Base-by-base conservation (phyloP, 1,140 invertebrate genomes). In the Aphidius gifuensis region DNA sequence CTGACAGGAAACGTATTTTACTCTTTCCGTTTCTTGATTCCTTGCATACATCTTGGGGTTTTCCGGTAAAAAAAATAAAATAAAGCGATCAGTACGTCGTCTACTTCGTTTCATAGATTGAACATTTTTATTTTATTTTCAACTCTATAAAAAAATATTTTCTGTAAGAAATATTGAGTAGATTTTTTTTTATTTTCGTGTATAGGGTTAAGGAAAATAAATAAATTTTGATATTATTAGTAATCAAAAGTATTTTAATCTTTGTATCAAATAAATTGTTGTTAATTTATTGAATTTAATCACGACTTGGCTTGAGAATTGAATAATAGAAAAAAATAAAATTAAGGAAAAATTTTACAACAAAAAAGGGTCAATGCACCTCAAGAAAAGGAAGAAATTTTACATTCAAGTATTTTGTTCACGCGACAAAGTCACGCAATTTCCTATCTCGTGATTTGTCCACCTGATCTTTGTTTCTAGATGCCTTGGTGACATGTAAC, bases 401-500 rank as follows among this genome's bases (percentile, higher is more conserved):
- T 66, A 64, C 64, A 62, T 60, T 32, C 61, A 60, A 62, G 51
- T 64, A 72, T 68, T 71, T 72, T 71, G 69, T 73, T 72, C 69
- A 71, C 68, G 66, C 66, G 63, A 65, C 9, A n/a, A 38, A 63
- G 60, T 72, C 70, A 71, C 66, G 68, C 71, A 72, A 72, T 72
- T 71, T 69, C 69, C 68, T 72, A 72, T 73, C 66, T 58, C 49
- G 46, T 48, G 58, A 61, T 66, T 68, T 58, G 42, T 48, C 16
- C n/a, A 32, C 54, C 11, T 6, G 40, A 55, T 55, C 39, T 55
- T n/a, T n/a, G 9, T 40, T 32, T 7, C 53, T 40, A 55, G 53
- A 55, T 55, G 53, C 40, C 53, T 1, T 40, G 39, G 39, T 55
- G 39, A 55, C 53, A 55, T 40, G 53, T 55, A 53, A 53, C 32